Base-by-base conservation (phyloP, 2,888 invertebrate species). In the Aphidoletes aphidimyza region DNA sequence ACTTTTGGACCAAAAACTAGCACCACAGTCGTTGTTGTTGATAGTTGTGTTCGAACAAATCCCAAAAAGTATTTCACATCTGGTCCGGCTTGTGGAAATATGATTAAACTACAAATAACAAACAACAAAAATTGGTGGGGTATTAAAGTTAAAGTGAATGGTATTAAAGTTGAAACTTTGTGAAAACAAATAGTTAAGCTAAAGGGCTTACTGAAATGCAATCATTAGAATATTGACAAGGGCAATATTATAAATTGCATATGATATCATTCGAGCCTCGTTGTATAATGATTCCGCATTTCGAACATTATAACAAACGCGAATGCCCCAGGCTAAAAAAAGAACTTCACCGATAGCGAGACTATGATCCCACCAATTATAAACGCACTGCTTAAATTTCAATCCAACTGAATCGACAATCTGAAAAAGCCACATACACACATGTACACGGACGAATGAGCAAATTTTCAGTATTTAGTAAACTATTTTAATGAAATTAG, bases 281-380 rank as follows among this genome's bases (percentile, higher is more conserved):
- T 97, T 97, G 91, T 97, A 97, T 54, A 97, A 92, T 81, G 97
- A 97, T 89, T 97, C 97, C 0, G 97, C 97, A 90, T 97, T 97
- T 85, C 96, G 92, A 5, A 96, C 96, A 87, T 95, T 94, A 89
- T 96, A 96, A 88, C 96, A 96, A 45, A 96, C 95, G 83, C 95
- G 92, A 69, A 96, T 94, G 84, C 96, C 96, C 95, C 96, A 96
- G 30, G 95, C 93, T 84, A 96, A 91, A 88, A 96, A 96, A 17
- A 96, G 90, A 49, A 92, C 91, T 89, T 91, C 90, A 93, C 97
- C 96, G 88, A 96, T 96, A 83, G 96, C 96, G 89, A 97, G 92
- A 89, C 96, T 96, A 90, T 97, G 97, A 92, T 96, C 96, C 97
- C 97, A 98, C 96, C 97, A 97, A 88, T 96, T 96, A 89, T 95